Evolutionary conservation across 2,113 vertebrate genomes (phyloP).

Genomic region (Crocuta crocuta): DNA sequence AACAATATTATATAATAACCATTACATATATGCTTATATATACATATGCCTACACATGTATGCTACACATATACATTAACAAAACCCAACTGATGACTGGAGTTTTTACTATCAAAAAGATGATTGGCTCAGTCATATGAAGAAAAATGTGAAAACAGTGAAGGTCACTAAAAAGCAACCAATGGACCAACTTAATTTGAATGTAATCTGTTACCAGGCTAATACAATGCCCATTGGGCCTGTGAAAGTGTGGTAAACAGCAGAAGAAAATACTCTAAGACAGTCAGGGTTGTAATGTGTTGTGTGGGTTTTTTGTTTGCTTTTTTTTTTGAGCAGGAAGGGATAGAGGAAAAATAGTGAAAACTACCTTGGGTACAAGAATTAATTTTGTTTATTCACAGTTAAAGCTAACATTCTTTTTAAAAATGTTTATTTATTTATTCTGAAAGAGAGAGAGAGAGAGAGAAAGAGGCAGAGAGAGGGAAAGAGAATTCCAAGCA

Average conservation of each 20-base stretch:
- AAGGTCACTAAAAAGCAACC: background rate
- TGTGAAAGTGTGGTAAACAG: background rate
- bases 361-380: background rate
- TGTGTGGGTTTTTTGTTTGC: background rate
- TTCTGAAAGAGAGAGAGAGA: too few species aligned
- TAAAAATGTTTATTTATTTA: too few species aligned
- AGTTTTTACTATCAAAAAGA: slow-evolving; percentile 10
- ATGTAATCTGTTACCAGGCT: background rate
- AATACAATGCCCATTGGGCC: background rate
- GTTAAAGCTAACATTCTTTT: background rate
- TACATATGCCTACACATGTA: background rate
- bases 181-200: background rate
- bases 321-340: background rate
- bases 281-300: background rate
- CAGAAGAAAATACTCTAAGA: background rate
- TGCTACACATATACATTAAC: background rate
- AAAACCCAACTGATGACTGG: background rate
- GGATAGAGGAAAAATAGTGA: background rate
- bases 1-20: background rate
- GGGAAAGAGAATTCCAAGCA: too few species aligned
- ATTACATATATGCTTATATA: background rate
- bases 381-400: slow-evolving; percentile 30
- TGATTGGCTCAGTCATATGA: background rate
- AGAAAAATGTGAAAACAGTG: slow-evolving; percentile 9
- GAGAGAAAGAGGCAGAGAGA: too few species aligned